Conservation (phyloP, 2,888 invertebrate species). For the Gryllus longicercus region DNA sequence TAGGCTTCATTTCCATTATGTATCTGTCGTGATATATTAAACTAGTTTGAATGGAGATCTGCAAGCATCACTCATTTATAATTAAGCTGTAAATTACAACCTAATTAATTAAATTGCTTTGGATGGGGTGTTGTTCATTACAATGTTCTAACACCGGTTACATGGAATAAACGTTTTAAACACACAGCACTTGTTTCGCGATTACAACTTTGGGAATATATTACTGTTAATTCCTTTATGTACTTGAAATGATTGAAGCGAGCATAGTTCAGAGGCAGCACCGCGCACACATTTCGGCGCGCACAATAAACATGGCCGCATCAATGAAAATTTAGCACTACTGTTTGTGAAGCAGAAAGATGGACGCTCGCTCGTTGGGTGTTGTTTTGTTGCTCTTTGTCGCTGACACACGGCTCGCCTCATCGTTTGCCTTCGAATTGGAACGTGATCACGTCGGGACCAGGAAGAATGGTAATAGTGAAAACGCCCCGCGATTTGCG, state of each 20-base stretch:
- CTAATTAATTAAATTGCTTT: conserved; percentile 8
- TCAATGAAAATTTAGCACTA: too few species aligned
- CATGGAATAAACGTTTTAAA: neutral
- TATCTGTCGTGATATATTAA: neutral
- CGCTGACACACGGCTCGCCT: too few species aligned
- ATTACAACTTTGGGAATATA: neutral
- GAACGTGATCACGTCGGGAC: too few species aligned
- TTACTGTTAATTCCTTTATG: neutral
- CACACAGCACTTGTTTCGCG: neutral
- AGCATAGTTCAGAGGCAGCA: neutral
- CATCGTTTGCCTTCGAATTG: too few species aligned
- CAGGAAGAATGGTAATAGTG: too few species aligned
- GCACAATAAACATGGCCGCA: neutral
- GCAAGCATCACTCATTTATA: conserved; percentile 2
- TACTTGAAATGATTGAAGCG: neutral
- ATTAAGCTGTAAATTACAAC: neutral
- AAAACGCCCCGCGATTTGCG: too few species aligned
- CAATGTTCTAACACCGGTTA: neutral
- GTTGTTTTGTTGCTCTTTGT: too few species aligned
- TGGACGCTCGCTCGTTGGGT: too few species aligned
- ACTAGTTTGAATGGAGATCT: neutral
- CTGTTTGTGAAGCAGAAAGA: too few species aligned
- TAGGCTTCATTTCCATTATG: neutral
- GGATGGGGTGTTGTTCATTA: neutral
- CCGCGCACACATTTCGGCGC: neutral